These are phyloP conservation scores for Macrocentrus cingulum DNA, from an alignment of 1,140 invertebrate species.

Conservation along the genomic window DNA sequence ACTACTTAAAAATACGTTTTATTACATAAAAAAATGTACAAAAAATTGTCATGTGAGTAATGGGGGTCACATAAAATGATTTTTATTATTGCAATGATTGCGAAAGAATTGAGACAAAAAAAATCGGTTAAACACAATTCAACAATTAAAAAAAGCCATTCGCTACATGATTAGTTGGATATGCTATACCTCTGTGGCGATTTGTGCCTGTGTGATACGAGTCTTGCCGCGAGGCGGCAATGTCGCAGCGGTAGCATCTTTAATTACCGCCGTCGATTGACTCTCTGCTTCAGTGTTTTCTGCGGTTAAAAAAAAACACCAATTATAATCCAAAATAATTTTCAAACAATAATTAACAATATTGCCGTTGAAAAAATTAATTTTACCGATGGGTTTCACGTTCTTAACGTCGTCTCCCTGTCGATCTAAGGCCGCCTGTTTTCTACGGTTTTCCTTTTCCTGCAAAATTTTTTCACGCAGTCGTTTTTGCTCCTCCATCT, in stretches of 20 bases:
- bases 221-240: constrained; percentile 29
- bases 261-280: constrained; percentile 31
- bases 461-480: constrained; percentile 63
- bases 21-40: too few relatives aligned
- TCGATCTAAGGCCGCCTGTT: constrained; percentile 61
- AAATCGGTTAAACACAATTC: neutral
- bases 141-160: too few relatives aligned
- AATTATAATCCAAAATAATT: neutral
- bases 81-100: too few relatives aligned
- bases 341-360: constrained; percentile 9
- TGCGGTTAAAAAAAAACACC: constrained; percentile 2
- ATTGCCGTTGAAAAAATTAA: constrained; percentile 11
- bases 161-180: too few relatives aligned
- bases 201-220: constrained; percentile 39
- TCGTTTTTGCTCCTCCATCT: constrained; percentile 68
- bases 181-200: constrained; percentile 54
- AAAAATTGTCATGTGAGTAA: too few relatives aligned
- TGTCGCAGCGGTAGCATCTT: constrained; percentile 31
- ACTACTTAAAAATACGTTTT: too few relatives aligned
- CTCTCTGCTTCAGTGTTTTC: constrained; percentile 29
- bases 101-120: too few relatives aligned
- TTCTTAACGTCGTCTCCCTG: constrained; percentile 40
- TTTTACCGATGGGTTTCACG: constrained; percentile 34
- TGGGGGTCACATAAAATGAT: neutral
- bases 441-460: constrained; percentile 65